Percentiles rank a stretch among this genome's conserved stretches.
Conservation (phyloP, 2,113 vertebrate genomes). For the Nycticebus coucang region DNA sequence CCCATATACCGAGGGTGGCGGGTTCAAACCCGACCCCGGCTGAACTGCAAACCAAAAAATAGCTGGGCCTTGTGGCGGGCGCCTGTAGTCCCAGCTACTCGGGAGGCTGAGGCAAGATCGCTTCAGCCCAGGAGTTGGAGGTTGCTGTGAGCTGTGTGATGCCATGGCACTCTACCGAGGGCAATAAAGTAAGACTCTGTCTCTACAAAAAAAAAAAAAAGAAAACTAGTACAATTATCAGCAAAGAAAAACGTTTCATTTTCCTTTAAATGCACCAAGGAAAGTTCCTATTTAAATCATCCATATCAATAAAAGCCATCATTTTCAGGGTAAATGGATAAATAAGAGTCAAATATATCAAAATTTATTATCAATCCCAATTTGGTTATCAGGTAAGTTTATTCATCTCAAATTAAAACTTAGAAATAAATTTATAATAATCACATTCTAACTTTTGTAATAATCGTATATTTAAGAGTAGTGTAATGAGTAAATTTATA, state of each 20-base stretch:
- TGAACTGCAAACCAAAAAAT: too few species aligned
- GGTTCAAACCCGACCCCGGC: too few species aligned
- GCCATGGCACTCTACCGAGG: too few species aligned
- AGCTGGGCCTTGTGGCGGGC: too few species aligned
- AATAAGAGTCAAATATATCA: neutral
- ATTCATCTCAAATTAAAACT: slow-evolving; percentile 27
- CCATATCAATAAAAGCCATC: neutral
- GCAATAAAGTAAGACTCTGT: too few species aligned
- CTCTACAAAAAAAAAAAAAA: slow-evolving; percentile 43
- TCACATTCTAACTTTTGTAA: slow-evolving; percentile 17
- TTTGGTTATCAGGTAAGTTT: neutral
- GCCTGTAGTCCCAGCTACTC: too few species aligned
- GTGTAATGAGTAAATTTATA: neutral
- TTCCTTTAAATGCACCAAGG: neutral
- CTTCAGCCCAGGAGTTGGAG: too few species aligned
- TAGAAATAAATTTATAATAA: neutral
- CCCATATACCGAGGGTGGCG: too few species aligned
- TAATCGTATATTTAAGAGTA: neutral
- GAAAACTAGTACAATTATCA: neutral
- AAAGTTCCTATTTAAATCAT: slow-evolving; percentile 24
- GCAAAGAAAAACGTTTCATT: slow-evolving; percentile 27
- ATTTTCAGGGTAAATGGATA: neutral
- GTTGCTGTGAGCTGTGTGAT: too few species aligned
- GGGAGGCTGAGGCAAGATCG: too few species aligned
- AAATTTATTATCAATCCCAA: slow-evolving; percentile 34